Conservation (phyloP, 2,797 vertebrate species). For the Clamator glandarius region DNA sequence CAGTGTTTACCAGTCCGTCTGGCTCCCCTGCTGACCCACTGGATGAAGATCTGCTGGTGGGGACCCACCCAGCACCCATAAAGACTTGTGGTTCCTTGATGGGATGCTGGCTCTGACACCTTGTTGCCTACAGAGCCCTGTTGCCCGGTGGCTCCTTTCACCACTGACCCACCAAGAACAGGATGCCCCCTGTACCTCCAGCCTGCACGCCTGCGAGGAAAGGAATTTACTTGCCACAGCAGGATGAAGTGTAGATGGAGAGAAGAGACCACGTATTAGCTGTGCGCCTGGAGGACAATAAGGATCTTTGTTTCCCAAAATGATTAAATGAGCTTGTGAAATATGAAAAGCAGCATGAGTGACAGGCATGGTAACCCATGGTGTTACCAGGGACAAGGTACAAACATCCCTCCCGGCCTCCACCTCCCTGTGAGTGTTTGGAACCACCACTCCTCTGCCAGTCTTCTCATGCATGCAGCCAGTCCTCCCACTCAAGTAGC, state of each 20-base stretch:
- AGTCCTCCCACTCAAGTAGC: not conserved
- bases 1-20: not conserved
- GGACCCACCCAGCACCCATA: not conserved
- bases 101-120: not conserved
- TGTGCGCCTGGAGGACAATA: not conserved
- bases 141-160: not conserved
- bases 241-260: not conserved
- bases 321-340: not conserved
- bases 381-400: not conserved
- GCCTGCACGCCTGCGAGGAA: not conserved
- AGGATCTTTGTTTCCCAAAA: not conserved
- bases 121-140: not conserved
- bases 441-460: fast-evolving
- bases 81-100: not conserved
- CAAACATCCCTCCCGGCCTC: fast-evolving
- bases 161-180: not conserved
- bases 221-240: not conserved
- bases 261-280: not conserved
- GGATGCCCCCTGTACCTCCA: not conserved
- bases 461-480: not conserved
- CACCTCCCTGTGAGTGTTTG: fast-evolving
- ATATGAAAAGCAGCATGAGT: not conserved
- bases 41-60: fast-evolving
- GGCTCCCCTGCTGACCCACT: fast-evolving
- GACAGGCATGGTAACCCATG: not conserved